phyloP scores from a whole-genome alignment of 1,140 invertebrate genomes.

The Callitettix versicolor region DNA sequence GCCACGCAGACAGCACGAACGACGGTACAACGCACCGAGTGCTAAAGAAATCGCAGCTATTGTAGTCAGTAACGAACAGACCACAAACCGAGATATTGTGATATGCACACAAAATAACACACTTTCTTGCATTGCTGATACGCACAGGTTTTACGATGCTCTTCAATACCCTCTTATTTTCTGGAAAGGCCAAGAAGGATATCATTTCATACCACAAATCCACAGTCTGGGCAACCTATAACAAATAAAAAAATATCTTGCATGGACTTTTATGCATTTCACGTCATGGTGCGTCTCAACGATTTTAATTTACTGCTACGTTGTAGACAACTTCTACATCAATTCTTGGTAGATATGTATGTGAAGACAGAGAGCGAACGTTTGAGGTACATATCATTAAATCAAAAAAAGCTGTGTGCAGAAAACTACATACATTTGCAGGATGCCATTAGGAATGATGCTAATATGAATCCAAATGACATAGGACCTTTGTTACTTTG shows the following conservation, averaged over 20 bases:
- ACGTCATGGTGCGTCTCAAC: slow-evolving; percentile 20
- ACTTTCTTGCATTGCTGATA: slow-evolving; percentile 32
- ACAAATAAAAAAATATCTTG: slow-evolving; percentile 26
- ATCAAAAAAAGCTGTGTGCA: slow-evolving; percentile 25
- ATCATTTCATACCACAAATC: slow-evolving; percentile 4
- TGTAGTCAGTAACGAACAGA: slow-evolving; percentile 24
- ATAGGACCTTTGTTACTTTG: slow-evolving; percentile 26
- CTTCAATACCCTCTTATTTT: slow-evolving; percentile 39
- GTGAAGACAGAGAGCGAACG: slow-evolving; percentile 36
- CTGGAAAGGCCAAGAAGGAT: slow-evolving; percentile 34
- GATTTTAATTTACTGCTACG: slow-evolving; percentile 20
- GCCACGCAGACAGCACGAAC: slow-evolving; percentile 24
- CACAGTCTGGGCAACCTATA: slow-evolving; percentile 1
- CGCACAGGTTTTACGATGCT: slow-evolving; percentile 37
- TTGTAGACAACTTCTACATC: slow-evolving; percentile 28
- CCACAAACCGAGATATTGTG: slow-evolving; percentile 26
- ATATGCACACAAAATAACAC: slow-evolving; percentile 10
- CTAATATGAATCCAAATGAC: slow-evolving; percentile 18
- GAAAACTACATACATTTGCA: slow-evolving; percentile 28
- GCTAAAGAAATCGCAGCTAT: slow-evolving; percentile 24
- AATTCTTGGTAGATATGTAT: slow-evolving; percentile 36
- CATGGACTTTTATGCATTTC: slow-evolving; percentile 27
- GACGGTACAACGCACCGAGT: slow-evolving; percentile 25
- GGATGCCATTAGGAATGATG: slow-evolving; percentile 27
- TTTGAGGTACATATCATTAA: slow-evolving; percentile 30